Evolutionary conservation across 2,797 vertebrate genomes (phyloP).

Genomic region (Acrossocheilus wenchowensis): DNA sequence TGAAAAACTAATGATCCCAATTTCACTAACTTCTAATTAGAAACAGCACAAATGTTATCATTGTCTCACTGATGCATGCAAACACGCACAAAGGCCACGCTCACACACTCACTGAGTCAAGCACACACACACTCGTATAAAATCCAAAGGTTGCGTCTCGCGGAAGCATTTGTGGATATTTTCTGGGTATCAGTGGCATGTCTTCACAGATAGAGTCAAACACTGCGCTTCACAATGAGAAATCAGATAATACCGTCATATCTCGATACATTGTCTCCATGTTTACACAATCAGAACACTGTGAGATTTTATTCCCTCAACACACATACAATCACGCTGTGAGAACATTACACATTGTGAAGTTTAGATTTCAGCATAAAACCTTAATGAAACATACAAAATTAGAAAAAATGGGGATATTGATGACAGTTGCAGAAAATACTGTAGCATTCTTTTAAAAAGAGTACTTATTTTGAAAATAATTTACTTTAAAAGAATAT

Average conservation of each 20-base stretch:
- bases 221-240: conserved; percentile 69
- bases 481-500: not conserved
- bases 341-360: not conserved
- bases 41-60: conserved; percentile 82
- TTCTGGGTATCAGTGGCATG: conserved; percentile 42
- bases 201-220: conserved; percentile 55
- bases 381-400: conserved; percentile 1
- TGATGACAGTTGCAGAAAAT: not conserved
- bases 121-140: conserved; percentile 45
- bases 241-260: conserved; percentile 73
- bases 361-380: conserved; percentile 1
- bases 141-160: conserved; percentile 46
- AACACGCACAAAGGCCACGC: conserved; percentile 57
- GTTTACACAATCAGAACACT: conserved; percentile 44
- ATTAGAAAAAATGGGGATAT: not conserved
- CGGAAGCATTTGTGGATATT: conserved; percentile 42
- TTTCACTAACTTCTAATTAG: conserved; percentile 83
- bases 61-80: conserved; percentile 71
- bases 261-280: conserved; percentile 36
- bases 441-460: not conserved
- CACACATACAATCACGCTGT: conserved; percentile 10
- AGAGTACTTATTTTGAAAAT: not conserved
- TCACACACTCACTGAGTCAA: conserved; percentile 54
- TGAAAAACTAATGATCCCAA: conserved; percentile 83
- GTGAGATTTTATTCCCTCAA: conserved; percentile 39